Base-by-base conservation (phyloP, 2,113 vertebrate species). In the Proterorhinus semilunaris region DNA sequence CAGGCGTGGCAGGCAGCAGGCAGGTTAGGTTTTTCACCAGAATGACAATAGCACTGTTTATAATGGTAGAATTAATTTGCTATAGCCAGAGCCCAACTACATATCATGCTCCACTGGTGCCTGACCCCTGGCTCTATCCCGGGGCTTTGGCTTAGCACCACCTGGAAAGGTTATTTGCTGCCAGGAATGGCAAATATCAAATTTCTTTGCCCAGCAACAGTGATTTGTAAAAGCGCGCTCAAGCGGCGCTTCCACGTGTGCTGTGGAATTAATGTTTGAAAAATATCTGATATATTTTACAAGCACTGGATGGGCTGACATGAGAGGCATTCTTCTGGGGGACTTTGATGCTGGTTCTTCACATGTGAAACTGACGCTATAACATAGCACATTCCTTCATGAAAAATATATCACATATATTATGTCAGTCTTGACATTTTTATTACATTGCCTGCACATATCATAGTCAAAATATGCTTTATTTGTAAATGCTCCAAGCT, bases 121-220 rank as follows among this genome's bases (percentile, higher is more conserved):
- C 84, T 48, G 45, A 76, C 63, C 69, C 69, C 68, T 69, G 74
- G 69, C 55, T 49, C 12, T 47, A 17, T 69, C 66, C 36, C 57
- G 63, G 42, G 43, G 63, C 66, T 75, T 66, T 78, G 71, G 73
- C 76, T 75, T 46, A 52, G 62, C 61, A 74, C 21, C 65, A 78
- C 74, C 65, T 79, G 69, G 64, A 83, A 75, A 80, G 61, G 70
- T 82, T 73, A 66, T 53, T 52, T 70, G 16, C 65, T 50, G 63
- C 59, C 65, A 42, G 52, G 71, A 72, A 69, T 51, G 17, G 43
- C 68, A 84, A 74, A 79, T 77, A 77, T 72, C 44, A 65, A 5
- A 65, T 70, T 58, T 64, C 59, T 13, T 49, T n/a, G 17, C 48
- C 63, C 53, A 10, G 59, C 54, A 52, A 68, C 54, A 68, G 50